Evolutionary conservation across 2,113 vertebrate genomes (phyloP), one percentile per base, ranked within the genome.

Genomic region (Syngnathoides biaculeatus): DNA sequence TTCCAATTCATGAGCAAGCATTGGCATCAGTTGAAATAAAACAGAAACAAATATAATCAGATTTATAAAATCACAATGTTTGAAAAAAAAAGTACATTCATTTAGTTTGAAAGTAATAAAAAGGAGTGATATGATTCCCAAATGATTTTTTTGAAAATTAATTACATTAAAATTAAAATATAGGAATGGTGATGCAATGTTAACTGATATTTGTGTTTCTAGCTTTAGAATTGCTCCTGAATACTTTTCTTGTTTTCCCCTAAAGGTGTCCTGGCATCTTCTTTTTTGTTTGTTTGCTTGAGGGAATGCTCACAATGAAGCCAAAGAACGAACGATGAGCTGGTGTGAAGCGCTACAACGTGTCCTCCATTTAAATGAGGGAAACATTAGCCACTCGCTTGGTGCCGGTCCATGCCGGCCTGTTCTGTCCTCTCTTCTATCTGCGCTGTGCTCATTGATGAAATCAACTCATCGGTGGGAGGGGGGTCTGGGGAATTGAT

Each of bases 391-490:
- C 20, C 48, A 52, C 20, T 52, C 1, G 64, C 67, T 65, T 88
- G 87, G 89, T 81, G 24, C 30, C 17, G 30, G 69, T 77, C 83
- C 87, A 86, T 67, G 56, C 64, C 62, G 66, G 67, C 67, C 60
- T 19, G 43, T 56, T 62, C 77, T 72, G 73, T 84, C 70, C 77
- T 81, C 64, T 71, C 75, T 75, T 84, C 72, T 84, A 82, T 85
- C 79, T 83, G 87, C 82, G 10, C 20, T n/a, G 79, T 79, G 79
- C 79, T 85, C 88, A 90, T 85, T 87, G 84, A 89, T 89, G 87
- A 88, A 91, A 90, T 89, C 79, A 89, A 89, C 89, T 88, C 86
- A 6, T 35, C 4, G 30, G 30, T 35, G 2, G 73, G 30, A 35
- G 30, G 30, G n/a, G 19, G 85, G 83, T 83, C 81, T 77, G 72